Conservation (phyloP, 2,888 invertebrate genomes). For the Amphipoea oculea region DNA sequence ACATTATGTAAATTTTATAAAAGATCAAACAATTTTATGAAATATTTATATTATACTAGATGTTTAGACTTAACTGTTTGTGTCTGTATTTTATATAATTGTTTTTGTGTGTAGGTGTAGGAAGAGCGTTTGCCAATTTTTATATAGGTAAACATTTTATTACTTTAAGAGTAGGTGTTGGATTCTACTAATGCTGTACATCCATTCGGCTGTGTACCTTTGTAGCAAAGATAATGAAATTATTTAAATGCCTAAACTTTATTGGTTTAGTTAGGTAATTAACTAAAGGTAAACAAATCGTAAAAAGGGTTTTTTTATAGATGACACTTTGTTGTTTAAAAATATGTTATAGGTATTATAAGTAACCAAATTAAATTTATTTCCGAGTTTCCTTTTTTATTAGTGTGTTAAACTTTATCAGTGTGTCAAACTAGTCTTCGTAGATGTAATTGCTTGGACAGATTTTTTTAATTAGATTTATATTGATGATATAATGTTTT, state of each 20-base stretch:
- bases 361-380: neutral
- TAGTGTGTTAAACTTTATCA: neutral
- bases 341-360: no score
- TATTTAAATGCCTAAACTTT: slow-evolving; percentile 45
- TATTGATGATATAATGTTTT: no score
- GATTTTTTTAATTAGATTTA: no score
- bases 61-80: slow-evolving; percentile 62
- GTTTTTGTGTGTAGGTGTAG: slow-evolving; percentile 78
- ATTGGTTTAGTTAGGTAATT: neutral
- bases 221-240: slow-evolving; percentile 48
- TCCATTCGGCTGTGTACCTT: slow-evolving; percentile 73
- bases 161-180: slow-evolving; percentile 67
- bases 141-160: slow-evolving; percentile 72
- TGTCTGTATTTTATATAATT: slow-evolving; percentile 75
- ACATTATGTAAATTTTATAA: slow-evolving; percentile 37
- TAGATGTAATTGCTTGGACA: no score
- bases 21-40: slow-evolving; percentile 48
- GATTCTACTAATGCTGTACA: slow-evolving; percentile 65
- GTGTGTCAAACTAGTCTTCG: no score
- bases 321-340: no score
- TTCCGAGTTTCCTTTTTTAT: neutral
- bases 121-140: slow-evolving; percentile 73
- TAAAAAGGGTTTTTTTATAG: neutral
- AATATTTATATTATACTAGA: slow-evolving; percentile 52
- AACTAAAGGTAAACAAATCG: neutral